Base-by-base conservation (phyloP, 2,797 vertebrate genomes). In the Coccyzus lansbergi region DNA sequence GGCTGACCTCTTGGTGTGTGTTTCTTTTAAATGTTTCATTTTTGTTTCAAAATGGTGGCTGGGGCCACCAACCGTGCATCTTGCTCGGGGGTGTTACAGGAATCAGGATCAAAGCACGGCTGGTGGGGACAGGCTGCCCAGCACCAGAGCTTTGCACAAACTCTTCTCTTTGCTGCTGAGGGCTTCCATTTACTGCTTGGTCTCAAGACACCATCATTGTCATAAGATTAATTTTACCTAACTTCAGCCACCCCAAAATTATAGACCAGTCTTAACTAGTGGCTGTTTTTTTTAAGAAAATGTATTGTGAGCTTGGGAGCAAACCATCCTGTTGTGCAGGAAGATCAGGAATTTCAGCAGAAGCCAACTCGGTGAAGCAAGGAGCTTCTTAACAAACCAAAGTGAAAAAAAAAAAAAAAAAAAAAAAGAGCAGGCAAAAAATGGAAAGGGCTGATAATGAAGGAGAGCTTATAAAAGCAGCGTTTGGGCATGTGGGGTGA, bases 291-390 rank as follows among this genome's bases (percentile, higher is more conserved):
- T 83, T 76, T 56, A 92, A 92, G 91, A 67, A 76, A 67, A 34
- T 2, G 0, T 67, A 5, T 34, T 72, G 74, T 0, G 5, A 90
- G 59, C 75, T 70, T 0, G 0, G 64, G 59, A 92, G 91, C 75
- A 59, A 80, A 91, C 87, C 60, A 34, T 80, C 95, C 82, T 80
- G 94, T 87, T 67, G 49, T 78, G 84, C 92, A 89, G 87, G 92
- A 96, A 80, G 92, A 85, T 95, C 94, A 68, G 87, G 95, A 96
- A 91, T 70, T 71, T 33, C 76, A 51, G 68, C 40, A 64, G 89
- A 38, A 70, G 55, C 10, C 78, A 84, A 5, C 59, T 56, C 0
- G 0, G 48, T 48, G 55, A 51, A 88, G 63, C 29, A 36, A 65
- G 84, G 60, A 90, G 53, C 69, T 90, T 75, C 88, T 60, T 34